These are phyloP conservation scores for Brachionus manjavacas DNA, from an alignment of 1,140 invertebrate genomes.

Conservation along the genomic window DNA sequence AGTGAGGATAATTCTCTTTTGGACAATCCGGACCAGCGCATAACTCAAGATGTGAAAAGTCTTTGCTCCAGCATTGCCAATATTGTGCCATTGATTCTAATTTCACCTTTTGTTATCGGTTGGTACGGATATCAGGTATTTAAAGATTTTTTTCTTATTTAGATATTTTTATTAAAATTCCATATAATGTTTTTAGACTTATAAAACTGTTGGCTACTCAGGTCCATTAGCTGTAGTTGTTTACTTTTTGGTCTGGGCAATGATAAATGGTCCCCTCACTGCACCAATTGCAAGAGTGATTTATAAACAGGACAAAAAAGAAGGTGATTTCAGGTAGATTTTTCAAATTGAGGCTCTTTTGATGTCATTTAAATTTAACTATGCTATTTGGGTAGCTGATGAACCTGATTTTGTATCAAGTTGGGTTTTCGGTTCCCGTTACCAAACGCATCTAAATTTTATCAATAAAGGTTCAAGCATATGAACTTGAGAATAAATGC, in stretches of 20 bases:
- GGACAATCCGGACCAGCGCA: conserved; percentile 59
- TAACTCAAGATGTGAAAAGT: conserved; percentile 63
- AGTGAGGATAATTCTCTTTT: background rate
- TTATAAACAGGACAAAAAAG: conserved; percentile 61
- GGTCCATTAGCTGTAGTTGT: conserved; percentile 61
- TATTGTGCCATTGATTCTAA: conserved; percentile 59
- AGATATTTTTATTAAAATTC: background rate
- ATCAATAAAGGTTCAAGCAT: conserved; percentile 60
- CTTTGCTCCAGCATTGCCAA: conserved; percentile 59
- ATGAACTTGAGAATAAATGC: conserved; percentile 63
- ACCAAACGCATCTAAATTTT: background rate
- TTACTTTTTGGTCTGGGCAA: conserved; percentile 62
- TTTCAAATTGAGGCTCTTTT: background rate
- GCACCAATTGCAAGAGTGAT: conserved; percentile 62
- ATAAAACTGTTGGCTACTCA: conserved; percentile 56
- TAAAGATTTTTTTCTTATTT: background rate
- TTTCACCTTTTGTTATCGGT: conserved; percentile 61
- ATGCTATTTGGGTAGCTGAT: background rate
- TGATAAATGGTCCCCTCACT: conserved; percentile 64
- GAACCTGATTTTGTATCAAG: background rate
- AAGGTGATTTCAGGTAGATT: conserved; percentile 63
- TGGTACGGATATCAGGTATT: conserved; percentile 59
- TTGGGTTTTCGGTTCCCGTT: background rate
- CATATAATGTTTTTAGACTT: background rate
- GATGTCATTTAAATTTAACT: no score